Evolutionary conservation across 2,113 vertebrate genomes (phyloP).

Genomic region (Phodopus roborovskii): DNA sequence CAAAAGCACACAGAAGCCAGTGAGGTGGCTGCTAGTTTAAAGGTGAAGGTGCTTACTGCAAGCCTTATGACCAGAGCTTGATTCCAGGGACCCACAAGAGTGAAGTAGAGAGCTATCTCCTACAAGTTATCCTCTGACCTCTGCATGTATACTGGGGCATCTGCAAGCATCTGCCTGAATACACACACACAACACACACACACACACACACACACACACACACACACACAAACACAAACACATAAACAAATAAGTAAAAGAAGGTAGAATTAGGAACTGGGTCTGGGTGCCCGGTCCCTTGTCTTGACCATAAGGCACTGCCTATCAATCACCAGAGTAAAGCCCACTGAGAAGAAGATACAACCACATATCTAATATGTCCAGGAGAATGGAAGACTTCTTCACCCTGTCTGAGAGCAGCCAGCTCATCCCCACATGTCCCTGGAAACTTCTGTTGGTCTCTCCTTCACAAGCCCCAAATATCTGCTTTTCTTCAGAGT

Average conservation of each 20-base stretch:
- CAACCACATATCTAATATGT: not conserved
- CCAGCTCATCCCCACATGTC: not conserved
- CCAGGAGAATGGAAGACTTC: not conserved
- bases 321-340: not conserved
- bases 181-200: not conserved
- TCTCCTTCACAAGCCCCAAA: not conserved
- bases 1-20: not conserved
- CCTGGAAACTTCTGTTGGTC: not conserved
- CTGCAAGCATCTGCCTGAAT: not conserved
- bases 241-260: not conserved
- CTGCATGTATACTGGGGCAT: not conserved
- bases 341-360: not conserved
- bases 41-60: not conserved
- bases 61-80: not conserved
- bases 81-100: not conserved
- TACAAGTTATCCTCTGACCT: not conserved
- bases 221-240: too few relatives aligned
- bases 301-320: not conserved
- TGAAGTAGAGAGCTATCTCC: too few relatives aligned
- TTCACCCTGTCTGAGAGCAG: not conserved
- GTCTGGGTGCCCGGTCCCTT: too few relatives aligned
- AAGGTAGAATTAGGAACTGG: not conserved
- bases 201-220: not conserved
- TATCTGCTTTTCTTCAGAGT: not conserved
- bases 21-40: not conserved